Base-by-base conservation (phyloP, 2,113 vertebrate genomes). In the Oncorhynchus gorbuscha region DNA sequence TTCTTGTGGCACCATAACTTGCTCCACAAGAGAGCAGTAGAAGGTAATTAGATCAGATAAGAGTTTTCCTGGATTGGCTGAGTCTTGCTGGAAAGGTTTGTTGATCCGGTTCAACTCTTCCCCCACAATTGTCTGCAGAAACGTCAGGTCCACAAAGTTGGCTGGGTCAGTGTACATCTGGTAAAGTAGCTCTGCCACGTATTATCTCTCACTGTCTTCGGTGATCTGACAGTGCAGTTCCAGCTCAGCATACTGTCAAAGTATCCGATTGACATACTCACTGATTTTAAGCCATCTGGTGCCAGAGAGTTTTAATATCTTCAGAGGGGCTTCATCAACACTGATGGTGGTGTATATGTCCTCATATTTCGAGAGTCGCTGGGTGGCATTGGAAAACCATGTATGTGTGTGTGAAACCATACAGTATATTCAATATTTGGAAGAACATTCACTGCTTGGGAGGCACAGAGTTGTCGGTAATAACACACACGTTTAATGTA, bases 191-290 rank as follows among this genome's bases (percentile, higher is more conserved):
- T 79, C 73, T 1, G 73, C 72, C 32, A 58, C 73, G 55, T 75
- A 76, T 69, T 48, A 72, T 22, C 77, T 76, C 61, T 80, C 68
- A 71, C 74, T 67, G 18, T 80, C 68, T 80, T 80, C 68, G 58
- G 74, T 72, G 26, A 80, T 59, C 39, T 76, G 69, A 14, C 73
- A 80, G 59, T 76, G 74, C 45, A 80, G 66, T 30, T 76, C 67
- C 48, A 80, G 69, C 49, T 76, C 74, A 48, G 59, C 61, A n/a
- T 62, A 62, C 75, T 71, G 75, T 39, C 20, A 26, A 45, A 76
- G 68, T 14, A 71, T 45, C 4, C 3, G 55, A 35, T 71, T 73
- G 59, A 72, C 32, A 28, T 71, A 68, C 26, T 72, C 62, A 26
- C 48, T 78, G 20, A 77, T 72, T 26, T 48, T 61, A 22, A 73